A percentile compares a stretch with the other conserved stretches of the same genome.
These are phyloP conservation scores for Oceanites oceanicus DNA, from an alignment of 2,113 vertebrate genomes.

Conservation along the genomic window DNA sequence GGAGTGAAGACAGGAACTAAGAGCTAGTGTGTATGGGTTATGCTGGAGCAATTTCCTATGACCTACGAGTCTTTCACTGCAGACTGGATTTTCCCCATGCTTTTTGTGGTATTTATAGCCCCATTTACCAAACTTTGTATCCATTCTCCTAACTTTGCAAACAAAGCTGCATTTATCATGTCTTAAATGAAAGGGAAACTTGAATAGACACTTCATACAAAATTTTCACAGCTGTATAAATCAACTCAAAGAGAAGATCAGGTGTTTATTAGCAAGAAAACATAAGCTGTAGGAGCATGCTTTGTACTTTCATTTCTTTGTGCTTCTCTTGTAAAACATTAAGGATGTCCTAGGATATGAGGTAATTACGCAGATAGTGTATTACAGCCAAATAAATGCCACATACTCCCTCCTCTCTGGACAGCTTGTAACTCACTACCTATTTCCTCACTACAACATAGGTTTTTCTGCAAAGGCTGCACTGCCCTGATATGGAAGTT, in stretches of 20 bases:
- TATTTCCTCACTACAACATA: background rate
- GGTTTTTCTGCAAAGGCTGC: constrained; percentile 2
- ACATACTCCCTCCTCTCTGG: background rate
- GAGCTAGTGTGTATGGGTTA: background rate
- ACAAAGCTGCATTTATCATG: constrained; percentile 16
- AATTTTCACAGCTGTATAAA: constrained; percentile 42
- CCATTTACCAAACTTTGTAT: background rate
- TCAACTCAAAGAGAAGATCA: background rate
- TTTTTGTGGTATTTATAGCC: background rate
- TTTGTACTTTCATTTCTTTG: constrained; percentile 35
- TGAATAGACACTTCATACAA: constrained; percentile 27
- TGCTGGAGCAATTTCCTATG: background rate
- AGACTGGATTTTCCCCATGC: background rate
- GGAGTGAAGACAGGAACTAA: background rate
- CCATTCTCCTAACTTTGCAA: background rate
- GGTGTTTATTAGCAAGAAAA: constrained; percentile 42
- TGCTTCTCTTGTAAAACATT: constrained; percentile 39
- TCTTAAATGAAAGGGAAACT: constrained; percentile 47
- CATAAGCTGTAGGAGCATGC: background rate
- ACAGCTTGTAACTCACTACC: constrained; percentile 15
- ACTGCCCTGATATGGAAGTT: background rate
- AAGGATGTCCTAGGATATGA: constrained; percentile 10
- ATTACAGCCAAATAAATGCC: constrained; percentile 30
- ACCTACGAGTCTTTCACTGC: background rate
- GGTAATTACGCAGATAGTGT: constrained; percentile 47